phyloP scores from a whole-genome alignment of 2,113 vertebrate genomes.

The Myrmophylax atrothorax region DNA sequence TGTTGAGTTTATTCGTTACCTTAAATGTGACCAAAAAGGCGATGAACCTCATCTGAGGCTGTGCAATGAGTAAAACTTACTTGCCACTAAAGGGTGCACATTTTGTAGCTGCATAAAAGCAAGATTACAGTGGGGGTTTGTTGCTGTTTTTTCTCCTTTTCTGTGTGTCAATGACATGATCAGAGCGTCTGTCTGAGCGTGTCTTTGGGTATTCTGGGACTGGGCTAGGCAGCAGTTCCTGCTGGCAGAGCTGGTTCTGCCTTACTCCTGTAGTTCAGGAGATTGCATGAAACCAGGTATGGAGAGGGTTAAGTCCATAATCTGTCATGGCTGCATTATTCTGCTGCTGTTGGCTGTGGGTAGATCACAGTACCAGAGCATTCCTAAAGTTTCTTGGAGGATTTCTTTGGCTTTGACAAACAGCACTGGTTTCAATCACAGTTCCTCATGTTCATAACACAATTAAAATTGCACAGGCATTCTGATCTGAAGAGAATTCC shows the following conservation, averaged over 20 bases:
- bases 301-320: fast-evolving
- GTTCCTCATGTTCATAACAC: neutral
- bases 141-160: neutral
- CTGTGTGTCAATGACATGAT: fast-evolving
- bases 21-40: neutral
- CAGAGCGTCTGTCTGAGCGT: neutral
- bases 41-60: neutral
- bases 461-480: neutral
- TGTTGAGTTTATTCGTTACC: neutral
- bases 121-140: neutral
- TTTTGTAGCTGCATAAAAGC: neutral
- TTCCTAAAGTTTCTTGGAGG: fast-evolving
- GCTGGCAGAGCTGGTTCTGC: neutral
- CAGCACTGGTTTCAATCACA: neutral
- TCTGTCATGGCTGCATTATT: neutral
- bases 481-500: neutral
- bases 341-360: neutral
- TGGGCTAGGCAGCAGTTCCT: neutral
- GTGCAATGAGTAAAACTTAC: fast-evolving
- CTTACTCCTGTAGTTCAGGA: fast-evolving
- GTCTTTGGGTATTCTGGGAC: neutral
- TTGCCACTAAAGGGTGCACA: fast-evolving
- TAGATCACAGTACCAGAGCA: neutral
- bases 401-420: neutral
- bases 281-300: fast-evolving